Evolutionary conservation across 2,113 vertebrate species (phyloP).

Genomic region (Bombycilla garrulus): DNA sequence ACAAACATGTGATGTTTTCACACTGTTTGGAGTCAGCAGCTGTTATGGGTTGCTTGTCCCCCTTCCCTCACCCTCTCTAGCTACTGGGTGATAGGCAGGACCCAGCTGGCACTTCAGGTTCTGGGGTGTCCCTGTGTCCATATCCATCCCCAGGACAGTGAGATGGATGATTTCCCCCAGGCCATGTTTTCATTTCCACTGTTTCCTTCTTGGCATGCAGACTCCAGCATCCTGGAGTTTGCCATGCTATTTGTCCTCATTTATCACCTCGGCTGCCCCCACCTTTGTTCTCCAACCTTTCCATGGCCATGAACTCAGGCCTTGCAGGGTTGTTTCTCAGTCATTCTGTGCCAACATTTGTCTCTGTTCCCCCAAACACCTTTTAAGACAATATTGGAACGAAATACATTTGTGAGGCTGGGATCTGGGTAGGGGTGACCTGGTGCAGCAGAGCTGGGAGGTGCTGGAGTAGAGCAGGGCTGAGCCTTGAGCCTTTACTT

Average conservation of each 20-base stretch:
- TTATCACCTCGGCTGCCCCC: accelerated
- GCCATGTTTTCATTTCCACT: not conserved
- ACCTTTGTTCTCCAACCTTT: not conserved
- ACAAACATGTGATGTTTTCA: not conserved
- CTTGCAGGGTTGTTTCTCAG: accelerated
- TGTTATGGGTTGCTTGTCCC: accelerated
- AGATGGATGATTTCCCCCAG: accelerated
- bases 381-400: not conserved
- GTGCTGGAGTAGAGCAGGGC: not conserved
- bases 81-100: not conserved
- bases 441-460: not conserved
- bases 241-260: not conserved
- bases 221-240: accelerated
- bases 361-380: not conserved
- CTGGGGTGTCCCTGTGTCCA: accelerated
- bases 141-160: not conserved
- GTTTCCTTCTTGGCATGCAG: accelerated
- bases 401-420: not conserved
- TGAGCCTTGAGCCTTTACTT: not conserved
- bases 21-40: not conserved
- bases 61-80: accelerated
- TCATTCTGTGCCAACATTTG: not conserved
- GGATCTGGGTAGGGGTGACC: not conserved
- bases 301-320: accelerated
- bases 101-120: not conserved